Evolutionary conservation across 2,797 vertebrate species (phyloP).

Genomic region (Enteromius treurensis): DNA sequence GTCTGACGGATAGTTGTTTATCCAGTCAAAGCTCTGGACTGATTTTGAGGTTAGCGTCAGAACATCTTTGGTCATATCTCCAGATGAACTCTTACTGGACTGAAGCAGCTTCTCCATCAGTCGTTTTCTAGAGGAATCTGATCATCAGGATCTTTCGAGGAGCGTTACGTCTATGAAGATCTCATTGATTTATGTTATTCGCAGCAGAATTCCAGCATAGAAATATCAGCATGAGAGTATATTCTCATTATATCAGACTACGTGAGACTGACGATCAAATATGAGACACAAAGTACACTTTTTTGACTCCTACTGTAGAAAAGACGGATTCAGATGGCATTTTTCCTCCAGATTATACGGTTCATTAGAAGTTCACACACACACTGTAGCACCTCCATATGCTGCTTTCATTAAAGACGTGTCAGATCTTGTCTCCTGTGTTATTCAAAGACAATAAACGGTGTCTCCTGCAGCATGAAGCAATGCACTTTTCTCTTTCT

Average conservation of each 20-base stretch:
- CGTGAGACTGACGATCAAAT: not conserved
- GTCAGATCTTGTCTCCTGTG: slow-evolving; percentile 12
- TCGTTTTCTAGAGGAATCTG: too few relatives aligned
- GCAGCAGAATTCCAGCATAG: not conserved
- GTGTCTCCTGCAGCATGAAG: not conserved
- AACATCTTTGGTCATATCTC: too few relatives aligned
- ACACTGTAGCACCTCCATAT: not conserved
- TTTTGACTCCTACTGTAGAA: not conserved
- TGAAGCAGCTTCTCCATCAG: too few relatives aligned
- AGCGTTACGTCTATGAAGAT: not conserved
- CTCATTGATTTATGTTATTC: not conserved
- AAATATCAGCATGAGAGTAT: not conserved
- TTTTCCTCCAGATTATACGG: not conserved
- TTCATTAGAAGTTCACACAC: slow-evolving; percentile 6
- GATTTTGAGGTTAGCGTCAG: too few relatives aligned
- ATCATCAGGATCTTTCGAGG: too few relatives aligned
- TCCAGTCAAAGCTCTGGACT: too few relatives aligned
- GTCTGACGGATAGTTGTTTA: too few relatives aligned
- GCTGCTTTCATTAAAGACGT: not conserved
- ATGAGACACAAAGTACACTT: not conserved
- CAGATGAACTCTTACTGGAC: too few relatives aligned
- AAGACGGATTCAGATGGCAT: not conserved
- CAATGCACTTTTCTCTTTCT: not conserved
- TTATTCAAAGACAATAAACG: slow-evolving; percentile 11
- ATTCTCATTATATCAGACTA: not conserved